phyloP scores from a whole-genome alignment of 2,113 vertebrate genomes.

The Bungarus multicinctus region DNA sequence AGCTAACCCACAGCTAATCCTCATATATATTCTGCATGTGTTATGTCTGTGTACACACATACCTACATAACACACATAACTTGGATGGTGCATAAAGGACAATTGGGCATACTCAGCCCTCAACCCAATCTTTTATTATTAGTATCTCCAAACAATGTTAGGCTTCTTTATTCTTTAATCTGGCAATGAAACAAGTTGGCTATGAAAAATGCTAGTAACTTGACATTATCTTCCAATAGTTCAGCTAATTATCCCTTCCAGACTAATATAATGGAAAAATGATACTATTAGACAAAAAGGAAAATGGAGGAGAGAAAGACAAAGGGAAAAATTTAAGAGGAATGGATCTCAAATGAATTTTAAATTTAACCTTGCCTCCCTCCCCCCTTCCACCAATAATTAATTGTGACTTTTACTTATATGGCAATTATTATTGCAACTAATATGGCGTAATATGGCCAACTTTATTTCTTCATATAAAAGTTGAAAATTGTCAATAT shows the following conservation, averaged over 20 bases:
- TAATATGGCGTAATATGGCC: not conserved
- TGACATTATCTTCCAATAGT: not conserved
- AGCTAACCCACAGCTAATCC: not conserved
- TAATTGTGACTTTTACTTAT: not conserved
- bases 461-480: not conserved
- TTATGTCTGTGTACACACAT: not conserved
- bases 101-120: not conserved
- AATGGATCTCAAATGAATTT: not conserved
- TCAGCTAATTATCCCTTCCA: not conserved
- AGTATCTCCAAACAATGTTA: not conserved
- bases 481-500: not conserved
- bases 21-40: not conserved
- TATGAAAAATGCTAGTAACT: not conserved
- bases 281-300: not conserved
- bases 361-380: not conserved
- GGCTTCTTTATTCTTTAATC: not conserved
- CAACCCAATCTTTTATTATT: not conserved
- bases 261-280: not conserved
- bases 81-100: not conserved
- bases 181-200: not conserved
- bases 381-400: too few species aligned
- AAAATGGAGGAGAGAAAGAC: not conserved
- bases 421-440: not conserved
- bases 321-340: not conserved
- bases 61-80: not conserved